Evolutionary conservation across 64 coral and sea anemone species (phyloP), one percentile per base, ranked within the genome.

Genomic region (Hydrozoanthus tunicans): DNA sequence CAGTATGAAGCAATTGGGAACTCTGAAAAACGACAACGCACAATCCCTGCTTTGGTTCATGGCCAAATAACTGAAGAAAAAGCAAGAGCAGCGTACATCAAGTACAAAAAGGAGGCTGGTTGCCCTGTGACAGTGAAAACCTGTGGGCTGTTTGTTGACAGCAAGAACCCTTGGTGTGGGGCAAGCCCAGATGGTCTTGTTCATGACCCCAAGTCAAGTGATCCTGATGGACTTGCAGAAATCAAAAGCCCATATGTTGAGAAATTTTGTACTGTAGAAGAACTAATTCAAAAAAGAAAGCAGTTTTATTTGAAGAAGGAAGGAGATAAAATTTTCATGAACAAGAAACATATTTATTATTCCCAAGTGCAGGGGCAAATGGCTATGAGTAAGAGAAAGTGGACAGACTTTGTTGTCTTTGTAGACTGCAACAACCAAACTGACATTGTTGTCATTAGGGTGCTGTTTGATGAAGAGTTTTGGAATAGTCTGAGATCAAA

Each of bases 291-390:
- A 53, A 85, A 32, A 85, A 85, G 63, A 85, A 85, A 85, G n/a
- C 81, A 85, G 64, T 85, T 85, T 85, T 70, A 70, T 85, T 85
- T 85, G 81, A 85, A 85, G 72, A 89, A 77, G 86, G 86, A 89
- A 89, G 71, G 86, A 89, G 70, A 89, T 77, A 59, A 57, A 89
- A 56, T 77, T 89, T 9, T 89, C 86, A 89, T 89, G 54, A 89
- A 89, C 86, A 89, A 89, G 24, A 85, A 85, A 15, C 81, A 70
- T 63, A 51, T 53, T 14, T 85, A 85, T 51, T 85, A 85, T 85
- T 14, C 64, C 10, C 81, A 85, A 70, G 64, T 85, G 56, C 64
- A 85, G 13, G 81, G 81, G 55, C 81, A 85, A 51, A 70, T 85
- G 81, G 64, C 11, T 70, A 69, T 85, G 11, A 85, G 27, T n/a